Conservation (phyloP, 1,140 invertebrate genomes). For the Sinella curviseta region DNA sequence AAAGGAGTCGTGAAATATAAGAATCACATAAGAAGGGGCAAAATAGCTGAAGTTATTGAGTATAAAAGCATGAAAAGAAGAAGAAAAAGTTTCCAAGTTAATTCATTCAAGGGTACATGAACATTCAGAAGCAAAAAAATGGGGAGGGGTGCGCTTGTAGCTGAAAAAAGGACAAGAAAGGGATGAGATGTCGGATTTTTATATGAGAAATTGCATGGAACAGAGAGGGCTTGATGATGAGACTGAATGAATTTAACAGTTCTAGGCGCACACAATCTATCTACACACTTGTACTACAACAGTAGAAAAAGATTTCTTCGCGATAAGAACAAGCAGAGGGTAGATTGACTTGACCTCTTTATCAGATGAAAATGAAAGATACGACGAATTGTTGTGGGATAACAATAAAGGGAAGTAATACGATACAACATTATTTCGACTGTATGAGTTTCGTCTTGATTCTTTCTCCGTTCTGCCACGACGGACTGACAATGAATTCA, state of each 20-base stretch:
- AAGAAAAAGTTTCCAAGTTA: slow-evolving; percentile 15
- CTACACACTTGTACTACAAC: background rate
- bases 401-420: background rate
- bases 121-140: background rate
- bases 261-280: background rate
- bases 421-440: too few relatives aligned
- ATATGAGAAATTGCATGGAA: slow-evolving; percentile 15
- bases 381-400: background rate
- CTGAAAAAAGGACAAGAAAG: background rate
- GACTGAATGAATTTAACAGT: background rate
- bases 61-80: background rate
- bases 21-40: background rate
- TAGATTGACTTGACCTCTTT: slow-evolving; percentile 13
- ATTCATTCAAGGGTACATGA: slow-evolving; percentile 15
- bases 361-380: background rate
- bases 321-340: background rate
- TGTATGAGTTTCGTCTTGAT: too few relatives aligned
- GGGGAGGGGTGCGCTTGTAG: background rate
- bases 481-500: too few relatives aligned
- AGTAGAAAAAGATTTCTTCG: background rate
- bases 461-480: too few relatives aligned
- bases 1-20: background rate
- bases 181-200: slow-evolving; percentile 17
- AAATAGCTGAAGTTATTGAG: background rate
- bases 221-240: background rate